Evolutionary conservation across 2,888 invertebrate genomes (phyloP).

Genomic region (Pyrgus malvae): DNA sequence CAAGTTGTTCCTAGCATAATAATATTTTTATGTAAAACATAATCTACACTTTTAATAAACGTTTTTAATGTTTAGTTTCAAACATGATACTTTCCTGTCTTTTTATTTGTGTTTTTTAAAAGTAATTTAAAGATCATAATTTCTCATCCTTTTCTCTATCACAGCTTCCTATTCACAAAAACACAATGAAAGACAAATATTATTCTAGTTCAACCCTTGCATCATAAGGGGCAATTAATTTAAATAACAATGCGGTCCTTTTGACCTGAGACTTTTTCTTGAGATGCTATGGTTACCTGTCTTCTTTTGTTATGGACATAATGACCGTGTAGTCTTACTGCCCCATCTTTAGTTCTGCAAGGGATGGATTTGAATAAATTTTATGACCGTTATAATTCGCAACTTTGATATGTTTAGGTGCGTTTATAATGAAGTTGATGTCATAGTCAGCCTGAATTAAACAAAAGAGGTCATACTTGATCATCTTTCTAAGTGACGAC

Average conservation of each 20-base stretch:
- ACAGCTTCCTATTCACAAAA: slow-evolving; percentile 32
- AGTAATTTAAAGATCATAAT: background rate
- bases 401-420: background rate
- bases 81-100: too few relatives aligned
- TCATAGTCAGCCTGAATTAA: too few relatives aligned
- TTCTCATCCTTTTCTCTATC: background rate
- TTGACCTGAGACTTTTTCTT: slow-evolving; percentile 40
- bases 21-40: too few relatives aligned
- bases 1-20: too few relatives aligned
- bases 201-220: slow-evolving; percentile 39
- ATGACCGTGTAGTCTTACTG: slow-evolving; percentile 14
- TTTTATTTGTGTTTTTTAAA: too few relatives aligned
- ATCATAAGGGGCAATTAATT: slow-evolving; percentile 53
- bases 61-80: too few relatives aligned
- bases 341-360: background rate
- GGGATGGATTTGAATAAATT: slow-evolving; percentile 7
- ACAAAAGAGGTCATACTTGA: too few relatives aligned
- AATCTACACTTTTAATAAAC: too few relatives aligned
- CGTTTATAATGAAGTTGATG: background rate
- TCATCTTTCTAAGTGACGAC: too few relatives aligned
- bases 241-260: slow-evolving; percentile 50
- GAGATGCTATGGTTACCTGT: slow-evolving; percentile 11
- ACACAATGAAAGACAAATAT: slow-evolving; percentile 49
- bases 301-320: slow-evolving; percentile 16
- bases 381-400: slow-evolving; percentile 13